Evolutionary conservation across 2,797 vertebrate species (phyloP).

Genomic region (Lithobates sylvaticus): DNA sequence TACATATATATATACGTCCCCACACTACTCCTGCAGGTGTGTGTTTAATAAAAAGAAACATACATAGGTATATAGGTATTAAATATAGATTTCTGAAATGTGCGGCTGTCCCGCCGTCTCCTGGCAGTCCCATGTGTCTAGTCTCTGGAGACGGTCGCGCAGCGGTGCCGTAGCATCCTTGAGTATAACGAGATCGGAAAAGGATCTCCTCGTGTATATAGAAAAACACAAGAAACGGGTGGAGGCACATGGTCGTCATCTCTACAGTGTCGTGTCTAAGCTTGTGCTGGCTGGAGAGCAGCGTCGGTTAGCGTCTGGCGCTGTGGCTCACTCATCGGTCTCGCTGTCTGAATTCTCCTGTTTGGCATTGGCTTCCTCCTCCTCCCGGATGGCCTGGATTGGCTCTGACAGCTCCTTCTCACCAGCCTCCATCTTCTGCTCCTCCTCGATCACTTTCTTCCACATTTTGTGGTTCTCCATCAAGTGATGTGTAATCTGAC

Average conservation of each 20-base stretch:
- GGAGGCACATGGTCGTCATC: slow-evolving; percentile 81
- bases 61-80: slow-evolving; percentile 42
- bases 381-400: slow-evolving; percentile 92
- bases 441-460: slow-evolving; percentile 94
- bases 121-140: slow-evolving; percentile 66
- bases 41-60: slow-evolving; percentile 67
- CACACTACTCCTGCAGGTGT: background rate
- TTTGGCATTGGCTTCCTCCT: slow-evolving; percentile 89
- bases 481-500: slow-evolving; percentile 94
- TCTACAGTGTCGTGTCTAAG: slow-evolving; percentile 99
- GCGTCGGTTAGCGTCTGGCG: slow-evolving; percentile 71
- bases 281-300: slow-evolving; percentile 90
- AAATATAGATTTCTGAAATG: slow-evolving; percentile 75
- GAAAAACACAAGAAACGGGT: slow-evolving; percentile 73
- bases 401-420: slow-evolving; percentile 83
- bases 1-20: slow-evolving; percentile 64
- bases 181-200: background rate
- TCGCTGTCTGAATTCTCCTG: slow-evolving; percentile 65
- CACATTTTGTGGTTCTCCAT: slow-evolving; percentile 98
- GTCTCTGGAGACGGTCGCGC: slow-evolving; percentile 79
- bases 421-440: slow-evolving; percentile 77
- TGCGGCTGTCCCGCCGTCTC: slow-evolving; percentile 64
- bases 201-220: slow-evolving; percentile 70
- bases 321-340: slow-evolving; percentile 71
- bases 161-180: slow-evolving; percentile 40